These are phyloP conservation scores for Garra rufa DNA, from an alignment of 2,113 vertebrate species.

Conservation along the genomic window DNA sequence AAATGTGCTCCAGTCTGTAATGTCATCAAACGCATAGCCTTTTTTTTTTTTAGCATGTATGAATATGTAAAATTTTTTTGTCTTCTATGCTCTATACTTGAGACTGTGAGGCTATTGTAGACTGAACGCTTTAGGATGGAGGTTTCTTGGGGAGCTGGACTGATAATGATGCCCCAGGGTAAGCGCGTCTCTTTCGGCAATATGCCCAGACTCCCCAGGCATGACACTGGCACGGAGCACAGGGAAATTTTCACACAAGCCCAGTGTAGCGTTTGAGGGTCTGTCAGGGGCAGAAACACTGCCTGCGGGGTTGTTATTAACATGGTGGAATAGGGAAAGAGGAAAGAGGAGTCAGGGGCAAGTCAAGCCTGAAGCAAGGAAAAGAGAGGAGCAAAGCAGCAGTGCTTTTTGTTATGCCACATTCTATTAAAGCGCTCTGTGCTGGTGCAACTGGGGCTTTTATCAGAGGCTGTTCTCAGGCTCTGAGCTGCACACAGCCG, in stretches of 20 bases:
- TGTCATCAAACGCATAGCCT: background rate
- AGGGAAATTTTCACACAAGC: constrained; percentile 37
- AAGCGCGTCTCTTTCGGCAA: background rate
- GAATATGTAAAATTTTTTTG: constrained; percentile 26
- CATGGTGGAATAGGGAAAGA: constrained; percentile 40
- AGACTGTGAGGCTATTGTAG: background rate
- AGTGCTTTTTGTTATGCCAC: background rate
- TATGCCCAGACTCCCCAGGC: constrained; percentile 26
- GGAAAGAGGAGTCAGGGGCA: constrained; percentile 20
- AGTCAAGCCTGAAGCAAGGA: constrained; percentile 31
- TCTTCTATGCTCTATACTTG: background rate
- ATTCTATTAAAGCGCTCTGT: constrained; percentile 4
- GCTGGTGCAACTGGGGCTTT: background rate
- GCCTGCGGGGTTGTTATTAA: constrained; percentile 39
- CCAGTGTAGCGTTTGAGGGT: constrained; percentile 31
- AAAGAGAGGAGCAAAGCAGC: background rate
- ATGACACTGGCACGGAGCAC: constrained; percentile 25
- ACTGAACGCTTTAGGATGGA: constrained; percentile 23
- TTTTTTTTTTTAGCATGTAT: background rate
- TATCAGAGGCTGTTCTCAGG: background rate
- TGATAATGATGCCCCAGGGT: constrained; percentile 59
- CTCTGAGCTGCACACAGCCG: background rate
- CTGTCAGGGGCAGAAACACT: constrained; percentile 24
- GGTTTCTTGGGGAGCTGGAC: constrained; percentile 2
- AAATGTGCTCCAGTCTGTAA: background rate